Base-by-base conservation (phyloP, 2,888 invertebrate species). In the Petrophora chlorosata region DNA sequence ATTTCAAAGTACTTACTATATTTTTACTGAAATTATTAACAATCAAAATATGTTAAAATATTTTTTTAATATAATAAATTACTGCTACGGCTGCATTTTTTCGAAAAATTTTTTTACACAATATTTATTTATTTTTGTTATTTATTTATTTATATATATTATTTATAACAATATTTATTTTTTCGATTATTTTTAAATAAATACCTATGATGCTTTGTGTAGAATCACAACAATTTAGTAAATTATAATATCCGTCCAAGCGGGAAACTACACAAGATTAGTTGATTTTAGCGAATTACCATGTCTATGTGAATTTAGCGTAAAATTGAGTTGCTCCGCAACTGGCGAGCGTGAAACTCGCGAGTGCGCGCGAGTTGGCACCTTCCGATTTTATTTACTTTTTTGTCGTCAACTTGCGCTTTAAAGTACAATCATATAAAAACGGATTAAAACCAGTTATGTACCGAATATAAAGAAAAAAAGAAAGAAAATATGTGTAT, bases 241-340 rank as follows among this genome's bases (percentile, higher is more conserved):
- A 67, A 70, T 68, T 76, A 73, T 79, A 72, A 76, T 74, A 73
- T 85, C 84, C 87, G 86, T 87, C 86, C 86, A 86, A 72, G 75
- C 85, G 85, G 86, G 80, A 77, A 40, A 75, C 73, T 63, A 74
- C 68, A 75, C 71, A 71, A 67, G 67, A 67, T 67, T 76, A 73
- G 70, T 76, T 75, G 66, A 70, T 65, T 76, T 75, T 73, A 64
- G 67, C 65, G 66, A 66, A 68, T 26, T 42, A 48, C 41, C 32
- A 26, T 62, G 58, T 64, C 63, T 76, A 62, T 74, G 67, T 78
- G 79, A 72, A 76, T 60, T 69, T 76, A 75, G 69, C 72, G 65
- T 78, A 76, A 66, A n/a, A n/a, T n/a, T n/a, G n/a, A n/a, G n/a
- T n/a, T n/a, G n/a, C n/a, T n/a, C n/a, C n/a, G n/a, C n/a, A n/a